Evolutionary conservation across 2,113 vertebrate genomes (phyloP), one percentile per base, ranked within the genome.

Genomic region (Hassar affinis): DNA sequence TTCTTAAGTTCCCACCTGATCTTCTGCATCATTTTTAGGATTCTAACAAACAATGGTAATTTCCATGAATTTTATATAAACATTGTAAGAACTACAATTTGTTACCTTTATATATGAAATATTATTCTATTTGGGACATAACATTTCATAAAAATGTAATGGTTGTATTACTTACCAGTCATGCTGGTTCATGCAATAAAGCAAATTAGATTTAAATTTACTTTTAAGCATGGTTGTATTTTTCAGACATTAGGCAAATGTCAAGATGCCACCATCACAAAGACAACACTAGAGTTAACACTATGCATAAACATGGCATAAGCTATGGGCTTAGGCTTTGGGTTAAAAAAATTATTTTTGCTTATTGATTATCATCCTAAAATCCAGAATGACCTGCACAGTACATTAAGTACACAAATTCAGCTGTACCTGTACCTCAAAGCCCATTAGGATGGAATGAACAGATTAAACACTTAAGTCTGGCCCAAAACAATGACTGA

Each of bases 391-490:
- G 7, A 57, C 2, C 20, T 25, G 54, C 54, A 25, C 22, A 33
- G 25, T 66, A 52, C 56, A 47, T 57, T 57, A 57, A 57, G 56
- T 7, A 57, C 56, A n/a, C 78, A 59, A 79, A 85, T 86, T 61
- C 66, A 56, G 79, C 79, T 79, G 52, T 82, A 78, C 77, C 81
- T 81, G 56, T 81, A 83, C 78, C 69, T 78, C 80, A 85, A 81
- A 74, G 64, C 66, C 85, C 80, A 86, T 83, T 82, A 57, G 56
- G 22, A 57, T 57, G 56, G 56, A 84, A 79, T 86, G 79, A 86
- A 85, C 84, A 84, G 79, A 84, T 79, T 80, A 87, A 82, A 79
- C 56, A 82, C 9, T 59, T 62, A 25, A 7, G 22, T 52, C 3
- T 17, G 15, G 15, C 51, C 51, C 14, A 52, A 52, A 52, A 52